Conservation (phyloP, 1,140 invertebrate species). For the Leptoteleia sp. region DNA sequence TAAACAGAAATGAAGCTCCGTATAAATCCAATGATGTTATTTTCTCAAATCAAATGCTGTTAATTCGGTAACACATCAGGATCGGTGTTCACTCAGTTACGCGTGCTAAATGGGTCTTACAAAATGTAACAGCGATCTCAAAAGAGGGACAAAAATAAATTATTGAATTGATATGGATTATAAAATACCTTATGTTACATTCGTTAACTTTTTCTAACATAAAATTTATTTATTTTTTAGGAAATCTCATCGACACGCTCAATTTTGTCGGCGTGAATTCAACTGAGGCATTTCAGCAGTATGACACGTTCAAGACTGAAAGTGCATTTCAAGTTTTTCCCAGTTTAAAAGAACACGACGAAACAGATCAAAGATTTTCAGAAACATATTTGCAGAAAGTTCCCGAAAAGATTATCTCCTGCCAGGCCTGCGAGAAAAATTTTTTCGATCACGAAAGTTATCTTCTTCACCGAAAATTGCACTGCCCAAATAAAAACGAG, state of each 20-base stretch:
- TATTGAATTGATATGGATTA: no score
- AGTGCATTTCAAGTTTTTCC: constrained; percentile 7
- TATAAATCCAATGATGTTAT: no score
- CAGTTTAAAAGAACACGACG: not conserved
- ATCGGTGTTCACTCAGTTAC: no score
- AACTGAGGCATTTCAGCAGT: constrained; percentile 23
- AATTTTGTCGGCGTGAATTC: constrained; percentile 36
- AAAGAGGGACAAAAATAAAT: no score
- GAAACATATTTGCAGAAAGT: constrained; percentile 16
- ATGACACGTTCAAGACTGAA: constrained; percentile 8
- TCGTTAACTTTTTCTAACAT: constrained; percentile 21
- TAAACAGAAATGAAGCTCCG: no score
- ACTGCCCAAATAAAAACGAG: not conserved
- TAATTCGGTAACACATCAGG: no score
- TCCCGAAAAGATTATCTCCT: constrained; percentile 8
- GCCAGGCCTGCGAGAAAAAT: constrained; percentile 25
- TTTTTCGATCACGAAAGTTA: constrained; percentile 52
- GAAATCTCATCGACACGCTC: constrained; percentile 10
- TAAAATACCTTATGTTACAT: no score
- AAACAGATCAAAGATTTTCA: not conserved
- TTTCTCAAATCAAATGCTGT: no score
- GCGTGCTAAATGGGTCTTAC: no score
- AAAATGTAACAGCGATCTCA: no score
- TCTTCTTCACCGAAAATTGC: constrained; percentile 38
- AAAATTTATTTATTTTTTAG: constrained; percentile 36